Evolutionary conservation across 2,797 vertebrate genomes (phyloP).

Genomic region (Acrocephalus scirpaceus): DNA sequence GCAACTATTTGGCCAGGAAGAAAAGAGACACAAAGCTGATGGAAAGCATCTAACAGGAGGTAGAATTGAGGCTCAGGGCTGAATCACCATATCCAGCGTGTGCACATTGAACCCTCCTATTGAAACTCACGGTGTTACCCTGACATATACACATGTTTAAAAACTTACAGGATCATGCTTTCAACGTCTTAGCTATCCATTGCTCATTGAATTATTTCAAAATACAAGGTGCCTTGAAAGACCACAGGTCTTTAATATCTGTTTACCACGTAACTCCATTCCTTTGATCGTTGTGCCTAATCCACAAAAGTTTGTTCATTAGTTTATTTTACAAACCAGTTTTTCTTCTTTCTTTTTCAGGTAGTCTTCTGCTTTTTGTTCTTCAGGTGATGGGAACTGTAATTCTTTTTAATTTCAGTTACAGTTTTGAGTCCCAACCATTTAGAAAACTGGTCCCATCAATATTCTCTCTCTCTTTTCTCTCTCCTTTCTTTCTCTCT

Average conservation of each 20-base stretch:
- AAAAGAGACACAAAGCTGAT: conserved; percentile 34
- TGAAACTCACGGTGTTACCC: neutral
- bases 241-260: neutral
- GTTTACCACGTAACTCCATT: rapidly evolving
- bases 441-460: neutral
- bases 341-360: neutral
- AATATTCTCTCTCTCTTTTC: neutral
- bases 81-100: neutral
- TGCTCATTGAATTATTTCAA: neutral
- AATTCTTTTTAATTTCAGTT: neutral
- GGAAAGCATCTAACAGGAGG: conserved; percentile 44
- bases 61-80: conserved; percentile 2
- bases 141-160: neutral
- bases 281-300: neutral
- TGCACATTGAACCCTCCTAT: rapidly evolving
- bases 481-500: neutral
- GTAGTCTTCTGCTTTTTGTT: neutral
- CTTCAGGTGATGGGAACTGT: neutral
- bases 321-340: neutral
- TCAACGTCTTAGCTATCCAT: neutral
- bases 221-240: neutral
- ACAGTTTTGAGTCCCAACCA: neutral
- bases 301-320: rapidly evolving
- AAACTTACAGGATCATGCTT: neutral
- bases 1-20: conserved; percentile 9